These are phyloP conservation scores for Acropora yongei DNA, from an alignment of 64 coral and sea anemone species.

Conservation along the genomic window DNA sequence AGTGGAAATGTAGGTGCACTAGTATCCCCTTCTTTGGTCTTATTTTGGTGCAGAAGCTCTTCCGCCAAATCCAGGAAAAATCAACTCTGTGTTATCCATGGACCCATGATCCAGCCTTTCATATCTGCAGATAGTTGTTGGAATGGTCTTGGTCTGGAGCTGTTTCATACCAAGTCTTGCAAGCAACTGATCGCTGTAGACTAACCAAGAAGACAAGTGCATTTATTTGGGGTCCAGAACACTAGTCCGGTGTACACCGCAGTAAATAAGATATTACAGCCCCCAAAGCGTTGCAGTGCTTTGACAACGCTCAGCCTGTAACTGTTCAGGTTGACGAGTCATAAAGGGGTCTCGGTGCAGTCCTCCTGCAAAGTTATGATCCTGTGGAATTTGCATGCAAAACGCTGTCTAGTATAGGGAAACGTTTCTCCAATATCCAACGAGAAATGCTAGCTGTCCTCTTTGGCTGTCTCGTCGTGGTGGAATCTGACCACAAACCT, in stretches of 20 bases:
- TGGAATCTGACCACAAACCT: slow-evolving; percentile 63
- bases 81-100: too few relatives aligned
- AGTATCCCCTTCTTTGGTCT: too few relatives aligned
- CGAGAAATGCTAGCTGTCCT: slow-evolving; percentile 46
- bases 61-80: too few relatives aligned
- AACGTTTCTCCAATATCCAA: slow-evolving; percentile 31
- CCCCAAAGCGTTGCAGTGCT: slow-evolving; percentile 2
- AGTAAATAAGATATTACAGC: slow-evolving; percentile 38
- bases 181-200: slow-evolving; percentile 49
- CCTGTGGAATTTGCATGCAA: slow-evolving; percentile 48
- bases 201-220: slow-evolving; percentile 53
- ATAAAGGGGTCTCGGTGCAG: slow-evolving; percentile 30
- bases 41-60: too few relatives aligned
- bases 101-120: too few relatives aligned
- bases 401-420: slow-evolving; percentile 1
- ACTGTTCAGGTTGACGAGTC: slow-evolving; percentile 44
- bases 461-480: slow-evolving; percentile 34
- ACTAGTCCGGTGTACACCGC: slow-evolving; percentile 33
- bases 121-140: too few relatives aligned
- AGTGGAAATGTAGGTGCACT: slow-evolving; percentile 59
- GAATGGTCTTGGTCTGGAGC: slow-evolving; percentile 21
- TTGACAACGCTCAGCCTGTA: slow-evolving; percentile 29
- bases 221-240: slow-evolving; percentile 40
- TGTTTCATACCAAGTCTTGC: slow-evolving; percentile 58
- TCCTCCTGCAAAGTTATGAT: slow-evolving; percentile 34